Conservation (phyloP, 2,113 vertebrate genomes). For the Tachuris rubrigastra region DNA sequence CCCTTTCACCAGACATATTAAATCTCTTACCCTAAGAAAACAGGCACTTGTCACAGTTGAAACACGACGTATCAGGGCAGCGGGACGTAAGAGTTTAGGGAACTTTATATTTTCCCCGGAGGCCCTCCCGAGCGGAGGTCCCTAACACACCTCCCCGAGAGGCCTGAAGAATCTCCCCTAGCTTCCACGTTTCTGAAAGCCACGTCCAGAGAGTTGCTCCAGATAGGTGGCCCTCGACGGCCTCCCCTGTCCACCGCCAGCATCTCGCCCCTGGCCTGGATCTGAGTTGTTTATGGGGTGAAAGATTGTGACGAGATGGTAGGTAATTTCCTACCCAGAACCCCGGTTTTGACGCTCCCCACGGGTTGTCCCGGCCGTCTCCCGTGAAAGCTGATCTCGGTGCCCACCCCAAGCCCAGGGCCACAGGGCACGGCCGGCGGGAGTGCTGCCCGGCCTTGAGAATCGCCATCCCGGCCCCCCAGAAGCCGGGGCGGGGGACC, state of each 20-base stretch:
- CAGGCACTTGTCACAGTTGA: slow-evolving; percentile 56
- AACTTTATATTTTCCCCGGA: not conserved
- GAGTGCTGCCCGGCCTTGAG: not conserved
- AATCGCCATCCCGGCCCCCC: not conserved
- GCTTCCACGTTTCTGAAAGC: not conserved
- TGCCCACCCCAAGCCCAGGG: not conserved
- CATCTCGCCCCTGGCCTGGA: not conserved
- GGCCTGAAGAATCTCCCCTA: not conserved
- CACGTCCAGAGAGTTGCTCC: not conserved
- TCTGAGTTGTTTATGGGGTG: accelerated
- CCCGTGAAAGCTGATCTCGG: not conserved
- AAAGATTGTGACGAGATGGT: not conserved
- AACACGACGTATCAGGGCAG: slow-evolving; percentile 2
- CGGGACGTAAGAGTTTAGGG: not conserved
- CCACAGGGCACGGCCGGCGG: not conserved
- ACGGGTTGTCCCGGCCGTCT: not conserved
- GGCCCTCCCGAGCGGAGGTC: not conserved
- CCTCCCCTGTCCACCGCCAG: not conserved
- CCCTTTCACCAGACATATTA: slow-evolving; percentile 52
- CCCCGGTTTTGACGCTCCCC: accelerated
- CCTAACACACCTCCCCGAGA: not conserved
- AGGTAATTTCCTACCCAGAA: not conserved
- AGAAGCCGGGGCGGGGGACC: not conserved
- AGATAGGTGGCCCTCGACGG: accelerated
- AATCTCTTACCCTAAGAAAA: slow-evolving; percentile 68